Conservation (phyloP, 2,113 vertebrate genomes). For the Stomatorhinus ivindoensis region DNA sequence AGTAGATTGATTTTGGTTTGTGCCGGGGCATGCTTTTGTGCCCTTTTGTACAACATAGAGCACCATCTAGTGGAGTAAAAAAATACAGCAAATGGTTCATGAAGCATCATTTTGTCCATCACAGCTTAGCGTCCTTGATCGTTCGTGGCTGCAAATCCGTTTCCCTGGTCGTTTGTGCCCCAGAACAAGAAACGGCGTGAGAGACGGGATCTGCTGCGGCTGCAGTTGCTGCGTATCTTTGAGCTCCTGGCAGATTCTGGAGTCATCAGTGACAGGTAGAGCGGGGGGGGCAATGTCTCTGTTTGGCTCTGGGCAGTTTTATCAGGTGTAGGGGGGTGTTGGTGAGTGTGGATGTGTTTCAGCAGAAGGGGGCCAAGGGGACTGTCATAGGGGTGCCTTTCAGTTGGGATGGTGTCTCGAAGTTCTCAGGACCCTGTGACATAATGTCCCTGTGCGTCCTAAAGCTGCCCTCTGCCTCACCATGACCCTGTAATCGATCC, state of each 20-base stretch:
- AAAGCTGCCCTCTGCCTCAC: neutral
- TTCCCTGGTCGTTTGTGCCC: neutral
- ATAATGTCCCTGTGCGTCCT: neutral
- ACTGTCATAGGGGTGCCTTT: neutral
- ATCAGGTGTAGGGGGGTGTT: neutral
- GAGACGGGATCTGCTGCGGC: constrained; percentile 80
- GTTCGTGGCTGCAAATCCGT: neutral
- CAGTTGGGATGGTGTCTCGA: neutral
- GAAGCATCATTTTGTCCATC: neutral
- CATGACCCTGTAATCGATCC: neutral
- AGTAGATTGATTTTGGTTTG: neutral
- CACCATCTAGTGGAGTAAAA: neutral
- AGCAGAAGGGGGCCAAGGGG: neutral
- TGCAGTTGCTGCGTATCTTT: constrained; percentile 91
- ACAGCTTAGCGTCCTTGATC: neutral
- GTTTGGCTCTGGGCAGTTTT: neutral
- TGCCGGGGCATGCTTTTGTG: neutral
- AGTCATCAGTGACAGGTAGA: constrained; percentile 96
- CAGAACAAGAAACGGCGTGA: constrained; percentile 97
- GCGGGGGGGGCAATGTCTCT: neutral
- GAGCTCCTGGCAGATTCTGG: constrained; percentile 91
- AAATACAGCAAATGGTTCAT: neutral
- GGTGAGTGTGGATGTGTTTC: neutral
- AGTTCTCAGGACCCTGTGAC: neutral
- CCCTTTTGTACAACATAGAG: neutral